Percentiles rank a stretch among this genome's conserved stretches.
Evolutionary conservation across 64 coral and sea anemone species (phyloP).

Genomic region (Anthopleura sola): DNA sequence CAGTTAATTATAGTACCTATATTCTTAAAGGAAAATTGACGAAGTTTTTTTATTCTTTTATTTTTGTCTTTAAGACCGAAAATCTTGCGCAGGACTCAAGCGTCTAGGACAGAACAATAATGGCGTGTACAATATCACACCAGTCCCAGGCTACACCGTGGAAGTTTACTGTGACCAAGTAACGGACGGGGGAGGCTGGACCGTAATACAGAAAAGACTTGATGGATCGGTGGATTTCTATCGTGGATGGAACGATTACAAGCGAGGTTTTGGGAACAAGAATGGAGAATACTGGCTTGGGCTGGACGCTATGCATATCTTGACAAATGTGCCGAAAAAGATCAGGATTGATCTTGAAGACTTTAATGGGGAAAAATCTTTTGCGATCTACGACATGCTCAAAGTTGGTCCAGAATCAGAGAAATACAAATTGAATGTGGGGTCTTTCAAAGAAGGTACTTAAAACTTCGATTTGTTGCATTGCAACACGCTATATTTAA

Average conservation of each 20-base stretch:
- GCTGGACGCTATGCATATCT: not conserved
- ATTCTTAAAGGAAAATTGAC: too few species aligned
- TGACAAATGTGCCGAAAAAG: not conserved
- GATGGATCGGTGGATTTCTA: too few species aligned
- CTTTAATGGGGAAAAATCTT: not conserved
- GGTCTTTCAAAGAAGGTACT: not conserved
- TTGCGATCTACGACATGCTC: not conserved
- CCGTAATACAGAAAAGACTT: not conserved
- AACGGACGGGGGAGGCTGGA: conserved; percentile 12
- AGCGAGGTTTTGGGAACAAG: not conserved
- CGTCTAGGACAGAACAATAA: too few species aligned
- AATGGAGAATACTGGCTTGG: conserved; percentile 13
- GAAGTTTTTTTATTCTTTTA: too few species aligned
- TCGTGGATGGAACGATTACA: not conserved
- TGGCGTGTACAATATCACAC: too few species aligned
- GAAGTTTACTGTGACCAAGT: too few species aligned
- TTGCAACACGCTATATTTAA: not conserved
- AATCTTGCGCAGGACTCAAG: too few species aligned
- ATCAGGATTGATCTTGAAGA: not conserved
- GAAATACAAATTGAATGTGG: not conserved
- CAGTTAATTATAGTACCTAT: too few species aligned
- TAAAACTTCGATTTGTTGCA: too few species aligned
- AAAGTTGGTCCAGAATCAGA: not conserved
- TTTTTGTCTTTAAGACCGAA: too few species aligned
- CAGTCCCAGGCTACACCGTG: too few species aligned